Conservation (phyloP, 2,797 vertebrate species). For the Pyrrhura leucotis region DNA sequence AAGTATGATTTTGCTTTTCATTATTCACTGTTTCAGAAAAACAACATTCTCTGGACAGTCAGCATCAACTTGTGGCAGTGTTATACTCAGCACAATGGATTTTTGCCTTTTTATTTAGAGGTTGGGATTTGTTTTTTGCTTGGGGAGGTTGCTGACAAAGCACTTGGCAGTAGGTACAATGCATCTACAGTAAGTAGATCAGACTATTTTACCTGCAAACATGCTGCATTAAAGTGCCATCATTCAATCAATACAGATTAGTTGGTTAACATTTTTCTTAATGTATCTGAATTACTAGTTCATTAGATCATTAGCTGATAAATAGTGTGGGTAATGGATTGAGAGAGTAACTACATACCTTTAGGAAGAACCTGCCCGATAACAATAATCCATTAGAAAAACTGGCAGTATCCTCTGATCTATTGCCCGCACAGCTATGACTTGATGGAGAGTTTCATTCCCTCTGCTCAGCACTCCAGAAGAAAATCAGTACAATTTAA, state of each 20-base stretch:
- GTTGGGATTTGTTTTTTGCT: not conserved
- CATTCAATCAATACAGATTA: conserved; percentile 68
- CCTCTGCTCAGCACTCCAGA: conserved; percentile 82
- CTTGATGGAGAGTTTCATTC: conserved; percentile 83
- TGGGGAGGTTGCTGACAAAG: conserved; percentile 69
- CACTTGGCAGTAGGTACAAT: conserved; percentile 53
- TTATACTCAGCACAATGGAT: conserved; percentile 43
- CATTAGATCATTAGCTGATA: conserved; percentile 77
- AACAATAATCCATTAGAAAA: conserved; percentile 82
- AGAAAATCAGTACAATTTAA: conserved; percentile 82
- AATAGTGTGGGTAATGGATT: conserved; percentile 75
- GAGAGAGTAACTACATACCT: conserved; percentile 81
- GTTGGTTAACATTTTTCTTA: conserved; percentile 68
- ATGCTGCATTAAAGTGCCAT: conserved; percentile 75
- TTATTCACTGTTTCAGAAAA: conserved; percentile 48
- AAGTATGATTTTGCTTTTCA: conserved; percentile 36
- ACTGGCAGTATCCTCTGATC: conserved; percentile 83
- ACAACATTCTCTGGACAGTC: conserved; percentile 40
- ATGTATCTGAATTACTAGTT: conserved; percentile 64
- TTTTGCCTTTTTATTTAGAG: conserved; percentile 15
- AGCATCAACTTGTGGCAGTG: conserved; percentile 67
- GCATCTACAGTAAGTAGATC: conserved; percentile 61
- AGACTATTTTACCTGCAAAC: conserved; percentile 71
- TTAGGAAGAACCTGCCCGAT: conserved; percentile 79
- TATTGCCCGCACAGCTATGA: conserved; percentile 80